Evolutionary conservation across 2,888 invertebrate species (phyloP).

Genomic region (Toxonevra muliebris): DNA sequence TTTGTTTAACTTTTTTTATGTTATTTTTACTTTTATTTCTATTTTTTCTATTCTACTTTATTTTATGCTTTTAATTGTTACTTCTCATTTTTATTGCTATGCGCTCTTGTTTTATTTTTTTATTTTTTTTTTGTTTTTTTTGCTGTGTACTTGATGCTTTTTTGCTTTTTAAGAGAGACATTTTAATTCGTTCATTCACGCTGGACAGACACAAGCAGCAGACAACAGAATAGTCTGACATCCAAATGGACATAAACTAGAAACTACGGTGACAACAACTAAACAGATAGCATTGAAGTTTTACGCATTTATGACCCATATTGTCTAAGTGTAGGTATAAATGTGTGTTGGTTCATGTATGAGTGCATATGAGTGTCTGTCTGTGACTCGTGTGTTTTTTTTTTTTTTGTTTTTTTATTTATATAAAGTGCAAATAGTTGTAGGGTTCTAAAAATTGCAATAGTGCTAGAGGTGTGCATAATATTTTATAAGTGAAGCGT

Average conservation of each 20-base stretch:
- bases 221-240: too few species aligned
- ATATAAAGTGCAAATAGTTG: too few species aligned
- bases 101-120: slow-evolving; percentile 31
- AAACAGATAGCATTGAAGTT: neutral
- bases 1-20: too few species aligned
- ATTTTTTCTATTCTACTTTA: neutral
- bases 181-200: neutral
- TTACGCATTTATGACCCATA: slow-evolving; percentile 4
- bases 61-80: slow-evolving; percentile 2
- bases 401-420: too few species aligned
- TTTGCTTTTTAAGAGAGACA: slow-evolving; percentile 4
- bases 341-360: neutral
- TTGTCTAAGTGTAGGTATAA: slow-evolving; percentile 4
- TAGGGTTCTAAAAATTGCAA: too few species aligned
- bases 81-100: slow-evolving; percentile 7
- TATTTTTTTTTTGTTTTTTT: slow-evolving; percentile 19
- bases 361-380: too few species aligned
- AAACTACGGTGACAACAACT: too few species aligned
- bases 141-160: neutral
- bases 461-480: too few species aligned
- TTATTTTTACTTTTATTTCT: neutral
- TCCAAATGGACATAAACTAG: too few species aligned
- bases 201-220: too few species aligned
- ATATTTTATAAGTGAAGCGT: too few species aligned
- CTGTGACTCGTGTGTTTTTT: neutral